Percentiles rank a stretch among this genome's conserved stretches.
phyloP scores from a whole-genome alignment of 2,113 vertebrate genomes.

The Salvator merianae region DNA sequence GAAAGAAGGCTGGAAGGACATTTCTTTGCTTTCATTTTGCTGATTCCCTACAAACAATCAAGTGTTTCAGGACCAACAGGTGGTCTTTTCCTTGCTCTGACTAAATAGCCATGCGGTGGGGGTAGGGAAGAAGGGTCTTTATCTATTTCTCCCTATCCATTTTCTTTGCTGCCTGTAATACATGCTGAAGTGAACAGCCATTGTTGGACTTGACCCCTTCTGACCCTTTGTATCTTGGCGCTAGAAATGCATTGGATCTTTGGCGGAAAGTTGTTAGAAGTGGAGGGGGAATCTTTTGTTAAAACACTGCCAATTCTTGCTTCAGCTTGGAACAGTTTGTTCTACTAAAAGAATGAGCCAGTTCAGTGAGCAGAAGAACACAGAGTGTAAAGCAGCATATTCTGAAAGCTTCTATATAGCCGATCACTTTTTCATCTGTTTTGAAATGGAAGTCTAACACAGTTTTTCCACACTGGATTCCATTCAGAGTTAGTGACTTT shows the following conservation, averaged over 20 bases:
- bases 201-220: slow-evolving; percentile 76
- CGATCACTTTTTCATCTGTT: slow-evolving; percentile 31
- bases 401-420: slow-evolving; percentile 67
- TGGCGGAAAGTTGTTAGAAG: slow-evolving; percentile 79
- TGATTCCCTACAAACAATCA: slow-evolving; percentile 19
- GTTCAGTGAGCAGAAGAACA: slow-evolving; percentile 83
- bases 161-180: slow-evolving; percentile 80
- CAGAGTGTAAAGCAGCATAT: slow-evolving; percentile 72
- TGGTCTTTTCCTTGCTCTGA: slow-evolving; percentile 45
- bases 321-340: slow-evolving; percentile 82
- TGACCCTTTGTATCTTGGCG: slow-evolving; percentile 86
- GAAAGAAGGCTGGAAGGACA: background rate
- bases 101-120: slow-evolving; percentile 55
- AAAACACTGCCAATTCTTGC: slow-evolving; percentile 82
- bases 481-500: background rate
- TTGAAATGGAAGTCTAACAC: slow-evolving; percentile 15
- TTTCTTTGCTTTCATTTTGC: slow-evolving; percentile 31
- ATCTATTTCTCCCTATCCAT: slow-evolving; percentile 73
- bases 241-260: slow-evolving; percentile 79
- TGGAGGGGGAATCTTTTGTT: slow-evolving; percentile 77
- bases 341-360: slow-evolving; percentile 81
- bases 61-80: slow-evolving; percentile 37
- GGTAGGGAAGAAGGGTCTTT: background rate
- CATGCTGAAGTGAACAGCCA: slow-evolving; percentile 79
- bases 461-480: background rate